A percentile compares a stretch with the other conserved stretches of the same genome.
Evolutionary conservation across 2,888 invertebrate species (phyloP).

Genomic region (Caenorhabditis sulstoni): DNA sequence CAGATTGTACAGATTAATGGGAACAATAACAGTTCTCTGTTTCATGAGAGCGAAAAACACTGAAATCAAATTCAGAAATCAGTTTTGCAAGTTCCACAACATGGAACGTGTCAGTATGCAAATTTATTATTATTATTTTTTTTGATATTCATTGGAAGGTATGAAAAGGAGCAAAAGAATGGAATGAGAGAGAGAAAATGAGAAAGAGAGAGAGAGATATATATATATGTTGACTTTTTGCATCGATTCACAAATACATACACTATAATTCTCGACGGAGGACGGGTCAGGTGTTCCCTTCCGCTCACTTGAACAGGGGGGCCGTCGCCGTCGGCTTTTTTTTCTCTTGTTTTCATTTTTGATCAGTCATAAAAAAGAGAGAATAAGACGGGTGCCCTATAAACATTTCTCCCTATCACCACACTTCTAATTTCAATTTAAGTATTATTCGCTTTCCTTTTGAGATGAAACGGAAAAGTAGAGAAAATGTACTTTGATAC

Average conservation of each 20-base stretch:
- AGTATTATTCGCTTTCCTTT: no score
- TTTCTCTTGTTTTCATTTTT: constrained; percentile 23
- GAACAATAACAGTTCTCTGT: background rate
- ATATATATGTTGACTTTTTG: no score
- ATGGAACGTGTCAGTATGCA: constrained; percentile 1
- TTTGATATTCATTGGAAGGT: no score
- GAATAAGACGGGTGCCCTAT: no score
- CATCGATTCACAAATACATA: no score
- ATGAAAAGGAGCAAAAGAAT: no score
- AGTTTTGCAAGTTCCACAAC: background rate
- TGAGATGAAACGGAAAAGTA: no score
- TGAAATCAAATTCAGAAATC: no score
- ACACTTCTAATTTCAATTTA: no score
- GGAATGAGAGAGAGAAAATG: background rate
- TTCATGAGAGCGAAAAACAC: background rate
- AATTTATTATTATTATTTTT: background rate
- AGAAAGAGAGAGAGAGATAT: background rate
- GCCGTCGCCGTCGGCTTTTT: background rate
- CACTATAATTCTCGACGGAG: background rate
- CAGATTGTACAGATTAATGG: constrained; percentile 1
- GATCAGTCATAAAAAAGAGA: constrained; percentile 6
- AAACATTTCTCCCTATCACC: no score
- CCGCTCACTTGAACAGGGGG: background rate
- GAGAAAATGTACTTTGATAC: no score
- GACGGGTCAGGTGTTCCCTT: constrained; percentile 22